phyloP scores from a whole-genome alignment of 2,888 invertebrate genomes.

The Mayetiola destructor region DNA sequence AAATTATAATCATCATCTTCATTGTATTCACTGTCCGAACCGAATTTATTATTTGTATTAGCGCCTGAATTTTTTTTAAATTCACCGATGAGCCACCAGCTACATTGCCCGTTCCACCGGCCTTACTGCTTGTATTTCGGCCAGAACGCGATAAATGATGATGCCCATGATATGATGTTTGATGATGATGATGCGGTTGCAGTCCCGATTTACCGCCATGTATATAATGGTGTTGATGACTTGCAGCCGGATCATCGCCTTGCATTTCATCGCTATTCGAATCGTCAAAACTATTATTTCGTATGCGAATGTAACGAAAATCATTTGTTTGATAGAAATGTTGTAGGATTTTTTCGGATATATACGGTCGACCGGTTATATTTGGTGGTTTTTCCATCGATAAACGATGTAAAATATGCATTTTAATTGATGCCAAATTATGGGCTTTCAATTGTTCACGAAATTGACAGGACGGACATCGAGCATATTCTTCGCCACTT shows the following conservation, averaged over 20 bases:
- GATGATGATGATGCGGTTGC: conserved; percentile 2
- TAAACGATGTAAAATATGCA: conserved; percentile 47
- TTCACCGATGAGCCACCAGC: no score
- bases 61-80: no score
- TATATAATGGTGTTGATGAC: conserved; percentile 14
- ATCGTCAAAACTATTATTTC: not conserved
- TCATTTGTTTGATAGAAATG: not conserved
- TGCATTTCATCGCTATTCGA: conserved; percentile 16
- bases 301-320: conserved; percentile 11
- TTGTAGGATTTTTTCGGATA: conserved; percentile 8
- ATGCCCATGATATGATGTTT: not conserved
- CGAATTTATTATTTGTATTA: not conserved
- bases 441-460: conserved; percentile 44
- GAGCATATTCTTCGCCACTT: not conserved
- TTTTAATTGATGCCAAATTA: conserved; percentile 47
- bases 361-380: not conserved
- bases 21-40: not conserved
- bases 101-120: no score
- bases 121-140: not conserved
- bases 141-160: no score
- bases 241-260: conserved; percentile 21
- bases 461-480: conserved; percentile 35
- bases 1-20: not conserved
- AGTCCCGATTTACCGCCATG: not conserved
- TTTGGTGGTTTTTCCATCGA: conserved; percentile 44